Evolutionary conservation across 2,113 vertebrate genomes (phyloP).

Genomic region (Brachypteracias leptosomus): DNA sequence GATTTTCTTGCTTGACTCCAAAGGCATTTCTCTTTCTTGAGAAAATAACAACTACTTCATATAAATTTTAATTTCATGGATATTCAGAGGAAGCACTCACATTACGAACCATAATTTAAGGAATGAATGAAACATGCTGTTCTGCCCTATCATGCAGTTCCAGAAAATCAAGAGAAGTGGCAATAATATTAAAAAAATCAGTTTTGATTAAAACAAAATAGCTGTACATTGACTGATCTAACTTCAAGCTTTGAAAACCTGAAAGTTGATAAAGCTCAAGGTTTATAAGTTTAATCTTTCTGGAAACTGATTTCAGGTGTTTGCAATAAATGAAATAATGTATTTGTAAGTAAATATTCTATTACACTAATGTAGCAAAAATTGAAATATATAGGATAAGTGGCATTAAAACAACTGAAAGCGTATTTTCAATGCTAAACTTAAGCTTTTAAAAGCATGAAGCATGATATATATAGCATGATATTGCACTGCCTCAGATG

Average conservation of each 20-base stretch:
- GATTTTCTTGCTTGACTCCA: neutral
- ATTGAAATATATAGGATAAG: neutral
- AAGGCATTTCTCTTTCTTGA: neutral
- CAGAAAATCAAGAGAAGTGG: neutral
- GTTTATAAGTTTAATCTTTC: neutral
- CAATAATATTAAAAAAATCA: conserved; percentile 6
- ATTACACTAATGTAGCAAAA: neutral
- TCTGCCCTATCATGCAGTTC: neutral
- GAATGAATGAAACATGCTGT: neutral
- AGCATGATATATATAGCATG: neutral
- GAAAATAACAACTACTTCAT: neutral
- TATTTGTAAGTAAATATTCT: neutral
- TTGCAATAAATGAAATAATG: neutral
- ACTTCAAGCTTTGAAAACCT: neutral
- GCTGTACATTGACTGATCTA: neutral
- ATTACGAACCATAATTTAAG: neutral
- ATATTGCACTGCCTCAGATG: neutral
- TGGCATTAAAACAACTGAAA: neutral
- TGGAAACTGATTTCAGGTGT: neutral
- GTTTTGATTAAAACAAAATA: conserved; percentile 31
- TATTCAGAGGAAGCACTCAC: neutral
- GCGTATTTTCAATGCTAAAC: neutral
- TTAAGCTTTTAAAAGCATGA: neutral
- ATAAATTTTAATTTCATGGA: neutral
- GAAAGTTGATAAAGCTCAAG: neutral